Evolutionary conservation across 2,113 vertebrate species (phyloP).

Genomic region (Thymallus thymallus): DNA sequence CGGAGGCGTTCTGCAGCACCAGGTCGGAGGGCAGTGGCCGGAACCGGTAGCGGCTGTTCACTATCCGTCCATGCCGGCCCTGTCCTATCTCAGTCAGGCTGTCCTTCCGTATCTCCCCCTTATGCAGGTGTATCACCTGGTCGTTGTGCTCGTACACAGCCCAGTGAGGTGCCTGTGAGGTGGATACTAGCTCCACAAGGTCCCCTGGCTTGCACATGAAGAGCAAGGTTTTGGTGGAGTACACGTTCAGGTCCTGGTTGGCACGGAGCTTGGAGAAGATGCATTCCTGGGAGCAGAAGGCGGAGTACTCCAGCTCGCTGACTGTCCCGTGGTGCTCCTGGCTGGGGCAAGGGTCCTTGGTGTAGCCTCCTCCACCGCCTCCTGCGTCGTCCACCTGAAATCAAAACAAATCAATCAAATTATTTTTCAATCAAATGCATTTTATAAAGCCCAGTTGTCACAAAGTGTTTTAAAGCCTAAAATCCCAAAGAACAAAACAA

Average conservation of each 20-base stretch:
- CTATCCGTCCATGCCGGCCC: constrained; percentile 90
- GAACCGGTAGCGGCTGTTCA: constrained; percentile 95
- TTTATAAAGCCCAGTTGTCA: no score
- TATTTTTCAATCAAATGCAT: no score
- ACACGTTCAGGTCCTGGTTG: constrained; percentile 89
- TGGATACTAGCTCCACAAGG: constrained; percentile 90
- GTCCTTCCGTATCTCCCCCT: constrained; percentile 96
- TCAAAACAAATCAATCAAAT: no score
- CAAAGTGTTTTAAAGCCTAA: no score
- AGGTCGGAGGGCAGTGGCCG: constrained; percentile 91
- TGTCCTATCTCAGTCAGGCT: constrained; percentile 87
- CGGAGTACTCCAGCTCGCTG: constrained; percentile 93
- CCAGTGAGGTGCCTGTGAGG: constrained; percentile 90
- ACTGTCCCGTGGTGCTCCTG: constrained; percentile 80
- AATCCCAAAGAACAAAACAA: no score
- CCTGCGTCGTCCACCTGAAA: constrained; percentile 66
- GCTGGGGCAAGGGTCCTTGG: constrained; percentile 79
- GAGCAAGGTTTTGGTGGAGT: constrained; percentile 86
- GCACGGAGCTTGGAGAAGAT: constrained; percentile 98
- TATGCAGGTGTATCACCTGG: constrained; percentile 93
- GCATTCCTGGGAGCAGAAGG: constrained; percentile 97
- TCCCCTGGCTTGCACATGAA: constrained; percentile 94
- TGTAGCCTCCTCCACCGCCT: constrained; percentile 90
- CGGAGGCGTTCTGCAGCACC: constrained; percentile 96
- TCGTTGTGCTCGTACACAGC: constrained; percentile 89